Conservation (phyloP, 2,888 invertebrate species). For the Eupithecia abbreviata region DNA sequence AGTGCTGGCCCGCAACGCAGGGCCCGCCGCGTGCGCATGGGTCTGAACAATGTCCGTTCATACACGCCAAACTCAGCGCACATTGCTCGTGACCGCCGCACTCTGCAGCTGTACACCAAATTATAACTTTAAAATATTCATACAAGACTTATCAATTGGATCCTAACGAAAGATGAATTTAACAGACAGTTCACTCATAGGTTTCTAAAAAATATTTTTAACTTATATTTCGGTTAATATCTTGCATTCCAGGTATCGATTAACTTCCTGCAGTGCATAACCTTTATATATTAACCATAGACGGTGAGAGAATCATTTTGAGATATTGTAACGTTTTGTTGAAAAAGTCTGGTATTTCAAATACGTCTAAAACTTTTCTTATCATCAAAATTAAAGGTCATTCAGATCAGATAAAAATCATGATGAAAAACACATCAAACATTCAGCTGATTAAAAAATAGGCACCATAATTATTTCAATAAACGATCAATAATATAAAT, state of each 20-base stretch:
- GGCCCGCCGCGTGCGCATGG: conserved; percentile 90
- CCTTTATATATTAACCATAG: not conserved
- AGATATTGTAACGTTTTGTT: not conserved
- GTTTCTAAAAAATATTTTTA: not conserved
- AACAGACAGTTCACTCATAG: not conserved
- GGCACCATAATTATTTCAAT: not conserved
- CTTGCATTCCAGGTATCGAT: not conserved
- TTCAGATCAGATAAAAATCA: not conserved
- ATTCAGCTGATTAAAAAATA: not conserved
- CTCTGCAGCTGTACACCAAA: conserved; percentile 86
- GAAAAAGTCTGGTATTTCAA: not conserved
- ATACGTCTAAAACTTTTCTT: not conserved
- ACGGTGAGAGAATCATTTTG: not conserved
- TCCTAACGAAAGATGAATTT: not conserved
- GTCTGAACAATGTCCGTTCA: conserved; percentile 90
- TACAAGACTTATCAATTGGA: not conserved
- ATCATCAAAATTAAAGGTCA: not conserved
- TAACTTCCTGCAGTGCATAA: not conserved
- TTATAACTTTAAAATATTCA: conserved; percentile 16
- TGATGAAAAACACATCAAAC: not conserved
- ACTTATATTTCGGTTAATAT: not conserved
- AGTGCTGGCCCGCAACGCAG: conserved; percentile 89
- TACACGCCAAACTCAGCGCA: conserved; percentile 89
- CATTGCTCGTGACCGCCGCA: conserved; percentile 93
- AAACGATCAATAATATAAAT: not conserved